Percentiles rank a stretch among this genome's conserved stretches.
Conservation (phyloP, 2,888 invertebrate genomes). For the Heliconius cydno region DNA sequence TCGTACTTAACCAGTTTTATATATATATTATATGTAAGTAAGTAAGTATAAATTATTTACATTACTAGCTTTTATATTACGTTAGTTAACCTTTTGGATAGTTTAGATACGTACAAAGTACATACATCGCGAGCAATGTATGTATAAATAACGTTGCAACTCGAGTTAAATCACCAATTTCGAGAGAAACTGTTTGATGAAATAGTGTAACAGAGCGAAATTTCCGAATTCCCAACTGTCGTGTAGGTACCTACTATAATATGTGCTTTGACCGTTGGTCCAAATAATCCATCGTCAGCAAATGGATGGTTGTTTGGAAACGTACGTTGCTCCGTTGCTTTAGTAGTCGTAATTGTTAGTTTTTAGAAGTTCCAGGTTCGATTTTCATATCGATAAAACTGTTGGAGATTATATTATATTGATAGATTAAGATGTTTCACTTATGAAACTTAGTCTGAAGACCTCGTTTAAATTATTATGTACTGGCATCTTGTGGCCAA, state of each 20-base stretch:
- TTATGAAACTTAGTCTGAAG: background rate
- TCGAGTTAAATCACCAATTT: background rate
- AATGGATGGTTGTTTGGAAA: background rate
- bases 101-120: background rate
- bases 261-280: conserved; percentile 7
- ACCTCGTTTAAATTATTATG: background rate
- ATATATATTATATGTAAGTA: no score
- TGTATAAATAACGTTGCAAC: background rate
- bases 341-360: background rate
- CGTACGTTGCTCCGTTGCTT: background rate
- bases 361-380: no score
- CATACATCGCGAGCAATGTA: background rate
- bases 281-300: background rate
- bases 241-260: background rate
- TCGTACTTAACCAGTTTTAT: no score
- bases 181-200: conserved; percentile 7
- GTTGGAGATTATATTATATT: background rate
- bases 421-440: background rate
- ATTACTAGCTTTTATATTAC: background rate
- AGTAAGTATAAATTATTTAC: no score
- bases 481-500: background rate
- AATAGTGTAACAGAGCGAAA: background rate
- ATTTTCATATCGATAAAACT: no score
- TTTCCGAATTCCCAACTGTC: background rate
- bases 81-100: background rate